These are phyloP conservation scores for Leptinotarsa undecemlineata DNA, from an alignment of 1,140 invertebrate genomes.

Conservation along the genomic window DNA sequence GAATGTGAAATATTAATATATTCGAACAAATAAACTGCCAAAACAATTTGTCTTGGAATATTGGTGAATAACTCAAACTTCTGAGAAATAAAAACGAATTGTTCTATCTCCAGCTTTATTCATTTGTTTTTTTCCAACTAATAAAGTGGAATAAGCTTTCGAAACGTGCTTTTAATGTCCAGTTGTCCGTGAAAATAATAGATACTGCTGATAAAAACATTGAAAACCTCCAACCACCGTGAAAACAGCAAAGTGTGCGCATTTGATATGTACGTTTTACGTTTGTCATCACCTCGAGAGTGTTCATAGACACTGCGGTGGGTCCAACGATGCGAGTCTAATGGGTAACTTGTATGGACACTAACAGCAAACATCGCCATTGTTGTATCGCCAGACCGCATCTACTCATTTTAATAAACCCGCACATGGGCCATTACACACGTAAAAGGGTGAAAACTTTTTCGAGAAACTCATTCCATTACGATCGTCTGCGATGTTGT, in stretches of 20 bases:
- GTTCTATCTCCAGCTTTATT: too few relatives aligned
- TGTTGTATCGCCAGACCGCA: background rate
- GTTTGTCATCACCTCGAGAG: background rate
- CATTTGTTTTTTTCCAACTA: too few relatives aligned
- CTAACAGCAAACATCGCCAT: background rate
- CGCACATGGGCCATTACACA: constrained; percentile 4
- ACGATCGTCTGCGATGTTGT: background rate
- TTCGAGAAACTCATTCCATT: background rate
- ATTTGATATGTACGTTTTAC: background rate
- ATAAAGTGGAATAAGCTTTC: too few relatives aligned
- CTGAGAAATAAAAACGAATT: too few relatives aligned
- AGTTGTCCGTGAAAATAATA: too few relatives aligned
- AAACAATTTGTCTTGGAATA: too few relatives aligned
- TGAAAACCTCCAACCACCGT: too few relatives aligned
- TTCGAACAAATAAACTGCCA: too few relatives aligned
- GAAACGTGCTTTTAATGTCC: too few relatives aligned
- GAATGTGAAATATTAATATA: too few relatives aligned
- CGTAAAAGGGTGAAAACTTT: background rate
- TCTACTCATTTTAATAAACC: background rate
- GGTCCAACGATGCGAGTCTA: background rate
- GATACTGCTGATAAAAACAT: too few relatives aligned
- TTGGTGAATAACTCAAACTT: too few relatives aligned
- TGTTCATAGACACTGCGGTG: background rate
- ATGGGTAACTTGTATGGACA: background rate
- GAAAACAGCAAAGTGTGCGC: background rate